Conservation (phyloP, 1,140 invertebrate species). For the Neelides sp. region DNA sequence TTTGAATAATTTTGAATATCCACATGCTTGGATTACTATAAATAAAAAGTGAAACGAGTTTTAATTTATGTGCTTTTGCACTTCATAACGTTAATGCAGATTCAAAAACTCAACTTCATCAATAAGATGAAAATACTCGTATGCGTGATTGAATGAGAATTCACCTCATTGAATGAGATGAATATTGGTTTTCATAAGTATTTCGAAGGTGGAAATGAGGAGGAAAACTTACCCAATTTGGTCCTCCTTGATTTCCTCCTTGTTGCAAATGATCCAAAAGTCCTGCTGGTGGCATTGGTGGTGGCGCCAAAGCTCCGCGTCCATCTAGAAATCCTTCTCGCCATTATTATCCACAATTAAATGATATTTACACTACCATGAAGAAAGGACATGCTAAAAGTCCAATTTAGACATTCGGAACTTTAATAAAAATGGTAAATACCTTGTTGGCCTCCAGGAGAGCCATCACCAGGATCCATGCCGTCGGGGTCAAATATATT, state of each 20-base stretch:
- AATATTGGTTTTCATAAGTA: background rate
- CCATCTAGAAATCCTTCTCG: conserved; percentile 2
- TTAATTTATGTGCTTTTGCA: too few species aligned
- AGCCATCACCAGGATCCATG: background rate
- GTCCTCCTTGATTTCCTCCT: conserved; percentile 6
- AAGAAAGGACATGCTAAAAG: too few species aligned
- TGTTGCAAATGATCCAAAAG: conserved; percentile 23
- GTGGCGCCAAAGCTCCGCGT: conserved; percentile 22
- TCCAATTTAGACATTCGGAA: background rate
- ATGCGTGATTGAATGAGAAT: too few species aligned
- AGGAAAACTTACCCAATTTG: conserved; percentile 27
- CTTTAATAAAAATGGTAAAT: conserved; percentile 12
- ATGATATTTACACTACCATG: too few species aligned
- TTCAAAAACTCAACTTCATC: too few species aligned
- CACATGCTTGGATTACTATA: too few species aligned
- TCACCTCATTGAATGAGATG: too few species aligned
- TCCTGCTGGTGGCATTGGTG: conserved; percentile 26
- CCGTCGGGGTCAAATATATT: conserved; percentile 1
- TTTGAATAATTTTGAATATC: too few species aligned
- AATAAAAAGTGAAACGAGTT: too few species aligned
- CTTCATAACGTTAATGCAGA: too few species aligned
- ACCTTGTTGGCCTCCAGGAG: conserved; percentile 7
- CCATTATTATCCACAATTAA: background rate
- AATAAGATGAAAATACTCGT: too few species aligned
- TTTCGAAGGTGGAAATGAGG: background rate